Evolutionary conservation across 1,140 invertebrate genomes (phyloP), one percentile per base, ranked within the genome.

Genomic region (Trypoxylus dichotomus): DNA sequence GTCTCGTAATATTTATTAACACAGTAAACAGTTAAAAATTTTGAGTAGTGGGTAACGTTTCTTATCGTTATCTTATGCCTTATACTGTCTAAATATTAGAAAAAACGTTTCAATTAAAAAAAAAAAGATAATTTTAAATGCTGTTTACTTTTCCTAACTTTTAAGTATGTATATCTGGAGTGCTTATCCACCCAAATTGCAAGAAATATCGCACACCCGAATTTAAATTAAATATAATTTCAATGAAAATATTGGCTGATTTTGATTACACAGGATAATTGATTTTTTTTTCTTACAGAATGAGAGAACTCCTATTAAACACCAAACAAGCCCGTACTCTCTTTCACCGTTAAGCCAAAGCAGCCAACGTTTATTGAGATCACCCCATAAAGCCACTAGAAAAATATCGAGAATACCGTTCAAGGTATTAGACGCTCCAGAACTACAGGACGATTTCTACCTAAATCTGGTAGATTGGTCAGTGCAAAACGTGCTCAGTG

Each of bases 401-500:
- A 98, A 99, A 88, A 99, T 99, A 81, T 97, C 97, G 0, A 92
- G 97, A 85, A 97, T 98, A 85, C 98, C 98, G 0, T 99, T 98
- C 86, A 99, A 99, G 89, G 93, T 98, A 0, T 89, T 99, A 10
- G 98, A 99, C 87, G 98, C 98, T 0, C 98, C 98, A 0, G 98
- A 99, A 87, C 87, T 99, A 27, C 98, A 99, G 88, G 98, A 99
- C 87, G 98, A 99, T 87, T 99, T 99, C 87, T 99, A 99, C 86
- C 87, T 99, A 29, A 99, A 99, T 88, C 89, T 99, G 77, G 98
- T 99, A 6, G 98, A 99, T 87, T 99, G 98, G 98, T 99, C 97
- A 1, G 97, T 96, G 6, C 97, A 98, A 86, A 99, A 99, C 88
- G 97, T 99, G 6, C 91, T 99, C 24, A 98, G 97, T 86, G 98